Percentiles rank a stretch among this genome's conserved stretches.
Evolutionary conservation across 2,888 invertebrate genomes (phyloP).

Genomic region (Tipula lateralis): DNA sequence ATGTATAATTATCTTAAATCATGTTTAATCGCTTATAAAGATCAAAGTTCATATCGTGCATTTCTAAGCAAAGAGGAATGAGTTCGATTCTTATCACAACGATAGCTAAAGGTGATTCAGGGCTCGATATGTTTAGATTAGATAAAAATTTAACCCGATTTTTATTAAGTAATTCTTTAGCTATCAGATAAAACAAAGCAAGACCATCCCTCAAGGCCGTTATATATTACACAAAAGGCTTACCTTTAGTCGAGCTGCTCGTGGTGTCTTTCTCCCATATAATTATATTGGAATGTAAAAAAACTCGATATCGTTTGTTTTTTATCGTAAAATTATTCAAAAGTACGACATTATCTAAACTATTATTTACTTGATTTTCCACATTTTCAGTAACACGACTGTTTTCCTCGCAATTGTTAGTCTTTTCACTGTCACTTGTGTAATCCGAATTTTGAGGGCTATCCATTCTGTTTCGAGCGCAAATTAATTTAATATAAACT

Average conservation of each 20-base stretch:
- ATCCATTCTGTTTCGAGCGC: neutral
- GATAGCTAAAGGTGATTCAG: neutral
- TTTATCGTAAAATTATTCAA: slow-evolving; percentile 57
- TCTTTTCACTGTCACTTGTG: neutral
- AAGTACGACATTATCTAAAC: slow-evolving; percentile 38
- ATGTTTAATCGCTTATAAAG: neutral
- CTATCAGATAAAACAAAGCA: neutral
- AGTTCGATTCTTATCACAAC: neutral
- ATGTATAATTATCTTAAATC: neutral
- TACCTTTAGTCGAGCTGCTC: slow-evolving; percentile 37
- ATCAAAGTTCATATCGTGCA: neutral
- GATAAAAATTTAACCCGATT: neutral
- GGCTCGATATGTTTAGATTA: neutral
- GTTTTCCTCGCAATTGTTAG: neutral
- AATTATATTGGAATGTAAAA: slow-evolving; percentile 58
- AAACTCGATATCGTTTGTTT: slow-evolving; percentile 58
- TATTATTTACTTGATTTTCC: slow-evolving; percentile 35
- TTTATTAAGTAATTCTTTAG: neutral
- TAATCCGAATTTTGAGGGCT: neutral
- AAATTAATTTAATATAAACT: too few relatives aligned
- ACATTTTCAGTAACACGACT: neutral
- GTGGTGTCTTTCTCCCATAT: slow-evolving; percentile 58
- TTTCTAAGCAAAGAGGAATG: neutral
- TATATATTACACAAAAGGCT: neutral
- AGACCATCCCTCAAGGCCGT: neutral